Base-by-base conservation (phyloP, 2,888 invertebrate genomes). In the Drosophila leonis region DNA sequence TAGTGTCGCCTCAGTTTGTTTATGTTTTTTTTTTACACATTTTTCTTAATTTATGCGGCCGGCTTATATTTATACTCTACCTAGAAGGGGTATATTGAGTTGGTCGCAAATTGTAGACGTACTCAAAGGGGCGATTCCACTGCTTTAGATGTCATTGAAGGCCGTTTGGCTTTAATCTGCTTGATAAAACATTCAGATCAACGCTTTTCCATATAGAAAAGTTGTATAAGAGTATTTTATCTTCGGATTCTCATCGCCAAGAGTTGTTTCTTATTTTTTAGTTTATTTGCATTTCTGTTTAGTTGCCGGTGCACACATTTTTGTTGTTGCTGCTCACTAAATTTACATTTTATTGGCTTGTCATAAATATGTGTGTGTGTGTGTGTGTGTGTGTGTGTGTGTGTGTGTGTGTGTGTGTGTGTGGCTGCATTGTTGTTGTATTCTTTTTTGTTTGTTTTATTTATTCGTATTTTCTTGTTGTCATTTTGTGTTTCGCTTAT, bases 321-420 rank as follows among this genome's bases (percentile, higher is more conserved):
- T 54, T 51, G 68, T 57, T 75, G 65, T 56, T 77, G 68, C 41
- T 63, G 65, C 39, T 49, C 44, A 70, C 83, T 65, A 79, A 81
- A 84, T 84, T 86, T 73, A 89, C 90, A 85, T 84, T 84, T 84
- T 90, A 85, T 84, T 90, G 66, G 75, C 72, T 52, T 80, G 83
- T 86, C 81, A 83, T 71, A 75, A 79, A 82, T 75, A 69, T 51
- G 18, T 37, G 5, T 18, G 12, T 44, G 7, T 27, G 7, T 55
- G 31, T 54, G n/a, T n/a, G 1, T 27, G 13, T 51, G 2, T 15
- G 2, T 46, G 7, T 46, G 6, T 27, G 4, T 72, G 62, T 48
- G 13, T 31, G 6, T 18, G 1, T 59, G 7, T 46, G 6, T 52
- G 15, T 27, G 0, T 31, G 4, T 51, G 46, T 39, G 33, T n/a